phyloP scores from a whole-genome alignment of 2,113 vertebrate genomes.

The Crypturellus undulatus region DNA sequence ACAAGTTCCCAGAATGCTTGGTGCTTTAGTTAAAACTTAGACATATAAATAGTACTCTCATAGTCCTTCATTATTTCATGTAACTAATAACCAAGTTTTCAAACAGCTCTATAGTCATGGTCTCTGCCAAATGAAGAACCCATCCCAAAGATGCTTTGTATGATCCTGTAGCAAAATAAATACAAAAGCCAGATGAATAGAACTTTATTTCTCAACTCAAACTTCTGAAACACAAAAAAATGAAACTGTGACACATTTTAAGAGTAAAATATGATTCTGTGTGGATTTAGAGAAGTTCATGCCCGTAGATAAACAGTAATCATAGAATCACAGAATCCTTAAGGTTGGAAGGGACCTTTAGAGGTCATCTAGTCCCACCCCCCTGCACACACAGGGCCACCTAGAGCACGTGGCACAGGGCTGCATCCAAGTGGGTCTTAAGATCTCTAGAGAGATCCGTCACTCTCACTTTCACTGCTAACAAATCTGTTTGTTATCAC shows the following conservation, averaged over 20 bases:
- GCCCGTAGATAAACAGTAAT: background rate
- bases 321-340: background rate
- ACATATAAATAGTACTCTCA: background rate
- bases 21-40: background rate
- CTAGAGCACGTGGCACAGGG: no score
- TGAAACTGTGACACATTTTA: background rate
- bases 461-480: no score
- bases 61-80: background rate
- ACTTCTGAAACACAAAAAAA: background rate
- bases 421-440: no score
- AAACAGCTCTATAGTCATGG: background rate
- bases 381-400: no score
- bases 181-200: background rate
- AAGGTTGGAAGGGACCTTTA: no score
- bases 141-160: background rate
- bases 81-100: background rate
- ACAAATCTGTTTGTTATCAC: no score
- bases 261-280: background rate
- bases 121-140: background rate
- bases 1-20: background rate
- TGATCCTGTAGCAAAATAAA: background rate
- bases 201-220: background rate
- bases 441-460: no score
- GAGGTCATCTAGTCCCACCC: no score
- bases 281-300: background rate